These are phyloP conservation scores for Eupsilia transversa DNA, from an alignment of 2,888 invertebrate species.

Conservation along the genomic window DNA sequence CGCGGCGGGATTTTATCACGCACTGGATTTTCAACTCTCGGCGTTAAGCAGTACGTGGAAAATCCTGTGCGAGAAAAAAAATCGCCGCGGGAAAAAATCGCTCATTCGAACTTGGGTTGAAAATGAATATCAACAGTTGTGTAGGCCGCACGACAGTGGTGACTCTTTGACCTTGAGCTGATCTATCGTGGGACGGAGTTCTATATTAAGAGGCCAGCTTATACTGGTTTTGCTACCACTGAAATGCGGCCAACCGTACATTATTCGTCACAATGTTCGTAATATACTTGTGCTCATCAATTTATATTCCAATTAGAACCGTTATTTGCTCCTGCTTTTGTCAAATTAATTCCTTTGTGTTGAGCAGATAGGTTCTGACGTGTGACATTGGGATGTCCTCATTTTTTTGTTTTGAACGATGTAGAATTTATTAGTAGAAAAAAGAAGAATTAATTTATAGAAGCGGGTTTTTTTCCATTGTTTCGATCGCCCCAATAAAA, in stretches of 20 bases:
- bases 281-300: slow-evolving; percentile 8
- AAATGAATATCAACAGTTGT: neutral
- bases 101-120: no score
- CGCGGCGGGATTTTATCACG: no score
- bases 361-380: slow-evolving; percentile 5
- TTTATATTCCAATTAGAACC: slow-evolving; percentile 16
- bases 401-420: slow-evolving; percentile 1
- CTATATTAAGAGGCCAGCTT: neutral
- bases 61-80: no score
- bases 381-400: slow-evolving; percentile 1
- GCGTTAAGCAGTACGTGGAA: no score
- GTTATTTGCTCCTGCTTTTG: slow-evolving; percentile 2
- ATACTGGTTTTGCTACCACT: neutral
- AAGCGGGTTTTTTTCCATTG: neutral
- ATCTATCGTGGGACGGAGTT: neutral
- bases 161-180: neutral
- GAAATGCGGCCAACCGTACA: neutral
- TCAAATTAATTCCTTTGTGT: slow-evolving; percentile 22
- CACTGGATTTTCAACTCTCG: no score
- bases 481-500: neutral
- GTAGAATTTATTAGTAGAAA: neutral
- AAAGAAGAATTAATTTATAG: neutral
- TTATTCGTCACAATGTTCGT: neutral
- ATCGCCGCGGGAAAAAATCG: no score
- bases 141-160: neutral